Evolutionary conservation across 2,113 vertebrate genomes (phyloP), one percentile per base, ranked within the genome.

Genomic region (Tragelaphus strepsiceros): DNA sequence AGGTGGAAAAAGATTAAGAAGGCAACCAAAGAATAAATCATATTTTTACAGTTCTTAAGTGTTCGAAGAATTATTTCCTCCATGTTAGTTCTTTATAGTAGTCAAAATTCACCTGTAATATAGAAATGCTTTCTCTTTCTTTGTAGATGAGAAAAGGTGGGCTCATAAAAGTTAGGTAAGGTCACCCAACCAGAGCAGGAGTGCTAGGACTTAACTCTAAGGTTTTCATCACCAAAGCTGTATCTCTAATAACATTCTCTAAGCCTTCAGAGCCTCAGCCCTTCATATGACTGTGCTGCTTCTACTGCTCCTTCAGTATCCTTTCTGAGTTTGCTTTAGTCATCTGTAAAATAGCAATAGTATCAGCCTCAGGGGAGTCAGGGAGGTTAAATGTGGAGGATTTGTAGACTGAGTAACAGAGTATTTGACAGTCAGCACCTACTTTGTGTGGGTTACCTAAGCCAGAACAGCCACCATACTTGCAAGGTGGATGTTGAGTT

Each of bases 1-100:
- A 88, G 43, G 9, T 58, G 5, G 12, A 87, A 28, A 43, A 21
- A 16, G 80, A n/a, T 90, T 74, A 90, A 64, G 82, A 96, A 89
- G 54, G 43, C 9, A 46, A n/a, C 3, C 13, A 74, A 96, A 92
- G 64, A 77, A 28, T 81, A 10, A 92, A 16, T 88, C 39, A 49
- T 56, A 43, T 64, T 51, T 96, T 43, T 85, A 53, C n/a, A 81
- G 9, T 24, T 19, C 16, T 62, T 30, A 88, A 56, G 22, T 32
- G 5, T 86, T 83, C 17, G n/a, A 62, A 64, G 81, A 58, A 12
- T 35, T 35, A 7, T 85, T 90, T 67, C 14, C 26, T 90, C 24
- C 39, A 4, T 61, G 3, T 59, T 58, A 32, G 82, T 64, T 87
- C 32, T 71, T 74, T 43, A 12, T 43, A 17, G 28, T 22, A 77